These are phyloP conservation scores for Scaptomyza caliginosa DNA, from an alignment of 2,888 invertebrate genomes.

Conservation along the genomic window DNA sequence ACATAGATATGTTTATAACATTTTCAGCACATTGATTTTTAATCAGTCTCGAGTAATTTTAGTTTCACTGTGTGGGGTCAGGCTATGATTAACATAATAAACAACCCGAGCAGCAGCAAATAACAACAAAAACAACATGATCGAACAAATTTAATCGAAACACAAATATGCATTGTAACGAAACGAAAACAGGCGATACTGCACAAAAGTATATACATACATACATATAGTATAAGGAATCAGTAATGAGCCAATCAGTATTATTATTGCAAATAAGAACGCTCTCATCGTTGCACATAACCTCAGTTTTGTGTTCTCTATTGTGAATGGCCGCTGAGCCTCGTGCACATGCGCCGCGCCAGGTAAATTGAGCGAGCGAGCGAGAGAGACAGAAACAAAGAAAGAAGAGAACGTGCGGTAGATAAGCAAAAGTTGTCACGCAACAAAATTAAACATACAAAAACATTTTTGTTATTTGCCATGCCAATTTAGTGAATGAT, in stretches of 20 bases:
- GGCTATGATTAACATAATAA: constrained; percentile 63
- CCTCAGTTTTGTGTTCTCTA: constrained; percentile 17
- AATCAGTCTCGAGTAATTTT: constrained; percentile 9
- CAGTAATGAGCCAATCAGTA: constrained; percentile 25
- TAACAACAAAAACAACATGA: constrained; percentile 30
- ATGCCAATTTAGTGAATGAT: constrained; percentile 57
- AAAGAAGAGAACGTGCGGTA: not conserved
- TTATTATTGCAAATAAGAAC: constrained; percentile 13
- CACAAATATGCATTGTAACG: constrained; percentile 60
- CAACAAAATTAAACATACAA: constrained; percentile 44
- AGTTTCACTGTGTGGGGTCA: constrained; percentile 34
- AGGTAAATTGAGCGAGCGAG: not conserved
- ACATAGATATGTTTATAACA: not conserved
- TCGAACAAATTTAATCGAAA: constrained; percentile 45
- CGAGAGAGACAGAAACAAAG: not conserved
- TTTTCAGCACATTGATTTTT: not conserved
- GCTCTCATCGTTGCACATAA: constrained; percentile 16
- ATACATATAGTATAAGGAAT: constrained; percentile 25
- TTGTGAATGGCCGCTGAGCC: constrained; percentile 25
- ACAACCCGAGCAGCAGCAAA: too few relatives aligned
- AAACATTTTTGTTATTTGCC: constrained; percentile 48
- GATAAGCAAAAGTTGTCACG: constrained; percentile 28
- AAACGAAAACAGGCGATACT: constrained; percentile 68
- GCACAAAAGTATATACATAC: constrained; percentile 18
- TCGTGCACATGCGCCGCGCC: constrained; percentile 46